A percentile compares a stretch with the other conserved stretches of the same genome.
Evolutionary conservation across 2,797 vertebrate genomes (phyloP).

Genomic region (Sebastes goodei): DNA sequence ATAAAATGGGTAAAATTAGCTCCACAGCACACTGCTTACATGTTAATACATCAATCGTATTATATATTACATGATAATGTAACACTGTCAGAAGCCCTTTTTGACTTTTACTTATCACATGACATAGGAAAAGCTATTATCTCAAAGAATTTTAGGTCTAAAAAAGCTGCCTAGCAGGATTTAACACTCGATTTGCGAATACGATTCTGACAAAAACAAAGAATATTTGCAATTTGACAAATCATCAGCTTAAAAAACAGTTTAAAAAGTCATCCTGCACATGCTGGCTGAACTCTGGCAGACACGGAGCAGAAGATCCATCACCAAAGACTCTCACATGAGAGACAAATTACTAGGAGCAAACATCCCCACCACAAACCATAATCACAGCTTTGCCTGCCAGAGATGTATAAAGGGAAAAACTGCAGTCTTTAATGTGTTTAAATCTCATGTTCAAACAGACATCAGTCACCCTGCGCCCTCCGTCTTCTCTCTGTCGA

Average conservation of each 20-base stretch:
- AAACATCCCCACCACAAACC: constrained; percentile 72
- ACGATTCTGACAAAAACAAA: background rate
- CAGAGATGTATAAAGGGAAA: constrained; percentile 68
- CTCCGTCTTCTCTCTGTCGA: background rate
- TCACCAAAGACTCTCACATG: constrained; percentile 48
- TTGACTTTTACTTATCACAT: background rate
- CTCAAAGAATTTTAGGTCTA: background rate
- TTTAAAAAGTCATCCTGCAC: background rate
- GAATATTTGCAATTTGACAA: background rate
- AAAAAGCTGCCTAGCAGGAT: background rate
- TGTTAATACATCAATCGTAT: background rate
- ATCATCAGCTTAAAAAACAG: background rate
- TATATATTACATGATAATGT: background rate
- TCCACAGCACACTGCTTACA: background rate
- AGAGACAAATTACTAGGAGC: constrained; percentile 61
- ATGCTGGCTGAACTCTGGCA: constrained; percentile 19
- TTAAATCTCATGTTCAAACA: constrained; percentile 57
- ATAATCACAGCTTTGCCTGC: constrained; percentile 73
- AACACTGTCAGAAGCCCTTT: background rate
- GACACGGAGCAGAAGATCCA: constrained; percentile 32
- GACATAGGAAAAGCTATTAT: background rate
- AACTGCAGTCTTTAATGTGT: constrained; percentile 58
- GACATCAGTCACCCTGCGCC: constrained; percentile 42
- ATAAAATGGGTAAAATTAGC: background rate
- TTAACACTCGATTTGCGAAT: too few relatives aligned